phyloP scores from a whole-genome alignment of 2,888 invertebrate species.

The Drosophila nr. perissopoda region DNA sequence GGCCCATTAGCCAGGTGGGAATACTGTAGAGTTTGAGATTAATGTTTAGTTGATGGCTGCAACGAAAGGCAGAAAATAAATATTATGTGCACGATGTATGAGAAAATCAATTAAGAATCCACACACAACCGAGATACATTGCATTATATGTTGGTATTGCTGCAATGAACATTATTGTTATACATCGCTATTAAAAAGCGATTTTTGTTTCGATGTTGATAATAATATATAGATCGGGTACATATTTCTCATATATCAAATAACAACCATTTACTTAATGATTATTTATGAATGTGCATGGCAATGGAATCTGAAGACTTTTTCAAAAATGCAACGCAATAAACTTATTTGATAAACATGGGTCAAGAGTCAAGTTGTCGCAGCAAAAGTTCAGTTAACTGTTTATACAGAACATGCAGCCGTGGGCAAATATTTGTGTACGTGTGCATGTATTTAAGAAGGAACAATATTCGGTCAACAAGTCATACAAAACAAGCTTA shows the following conservation, averaged over 20 bases:
- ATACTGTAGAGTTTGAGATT: background rate
- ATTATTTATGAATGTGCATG: background rate
- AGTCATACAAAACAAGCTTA: background rate
- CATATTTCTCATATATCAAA: background rate
- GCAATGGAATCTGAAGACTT: background rate
- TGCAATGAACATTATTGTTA: background rate
- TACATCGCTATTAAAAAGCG: background rate
- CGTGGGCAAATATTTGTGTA: conserved; percentile 8
- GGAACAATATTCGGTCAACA: background rate
- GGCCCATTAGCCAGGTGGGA: conserved; percentile 6
- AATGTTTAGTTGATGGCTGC: background rate
- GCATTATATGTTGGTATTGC: background rate
- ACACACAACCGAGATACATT: background rate
- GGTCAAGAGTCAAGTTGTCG: background rate
- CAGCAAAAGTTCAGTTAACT: background rate
- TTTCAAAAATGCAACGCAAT: background rate
- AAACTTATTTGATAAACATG: background rate
- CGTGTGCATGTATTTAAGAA: conserved; percentile 8
- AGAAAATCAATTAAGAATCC: background rate
- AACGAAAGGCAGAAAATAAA: background rate
- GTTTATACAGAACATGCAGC: background rate
- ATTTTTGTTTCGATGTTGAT: background rate
- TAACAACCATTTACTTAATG: background rate
- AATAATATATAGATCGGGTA: background rate
- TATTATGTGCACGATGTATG: background rate